These are phyloP conservation scores for Spicauda simplicius DNA, from an alignment of 2,888 invertebrate species.

Conservation along the genomic window DNA sequence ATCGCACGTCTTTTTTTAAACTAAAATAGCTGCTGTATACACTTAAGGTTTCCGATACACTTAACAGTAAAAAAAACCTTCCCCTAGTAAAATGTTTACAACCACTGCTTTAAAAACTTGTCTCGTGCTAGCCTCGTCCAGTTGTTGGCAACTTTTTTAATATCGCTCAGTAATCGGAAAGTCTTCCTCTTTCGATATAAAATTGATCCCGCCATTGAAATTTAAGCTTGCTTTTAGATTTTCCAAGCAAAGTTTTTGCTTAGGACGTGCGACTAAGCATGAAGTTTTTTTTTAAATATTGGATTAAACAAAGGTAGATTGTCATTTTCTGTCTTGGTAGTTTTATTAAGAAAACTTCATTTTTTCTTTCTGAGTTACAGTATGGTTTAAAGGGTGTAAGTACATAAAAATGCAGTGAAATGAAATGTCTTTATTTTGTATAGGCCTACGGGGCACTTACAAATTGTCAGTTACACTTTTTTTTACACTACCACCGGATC, in stretches of 20 bases:
- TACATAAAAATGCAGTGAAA: too few species aligned
- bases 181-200: constrained; percentile 14
- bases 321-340: too few species aligned
- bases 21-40: too few species aligned
- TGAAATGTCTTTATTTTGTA: too few species aligned
- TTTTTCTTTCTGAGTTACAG: too few species aligned
- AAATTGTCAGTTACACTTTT: too few species aligned
- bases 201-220: constrained; percentile 20
- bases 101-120: constrained; percentile 12
- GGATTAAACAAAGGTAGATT: neutral
- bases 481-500: too few species aligned
- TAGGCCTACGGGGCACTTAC: too few species aligned
- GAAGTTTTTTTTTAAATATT: constrained; percentile 2
- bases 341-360: too few species aligned
- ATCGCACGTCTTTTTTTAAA: too few species aligned
- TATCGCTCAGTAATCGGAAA: constrained; percentile 29
- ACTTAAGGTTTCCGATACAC: too few species aligned
- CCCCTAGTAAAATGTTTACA: neutral
- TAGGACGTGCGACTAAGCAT: neutral
- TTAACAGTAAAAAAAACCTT: neutral
- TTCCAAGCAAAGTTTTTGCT: neutral
- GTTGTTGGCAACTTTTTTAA: constrained; percentile 36
- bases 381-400: too few species aligned
- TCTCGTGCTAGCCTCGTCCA: constrained; percentile 22
- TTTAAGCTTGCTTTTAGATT: constrained; percentile 12